Evolutionary conservation across 2,113 vertebrate genomes (phyloP).

Genomic region (Chelonoidis abingdonii): DNA sequence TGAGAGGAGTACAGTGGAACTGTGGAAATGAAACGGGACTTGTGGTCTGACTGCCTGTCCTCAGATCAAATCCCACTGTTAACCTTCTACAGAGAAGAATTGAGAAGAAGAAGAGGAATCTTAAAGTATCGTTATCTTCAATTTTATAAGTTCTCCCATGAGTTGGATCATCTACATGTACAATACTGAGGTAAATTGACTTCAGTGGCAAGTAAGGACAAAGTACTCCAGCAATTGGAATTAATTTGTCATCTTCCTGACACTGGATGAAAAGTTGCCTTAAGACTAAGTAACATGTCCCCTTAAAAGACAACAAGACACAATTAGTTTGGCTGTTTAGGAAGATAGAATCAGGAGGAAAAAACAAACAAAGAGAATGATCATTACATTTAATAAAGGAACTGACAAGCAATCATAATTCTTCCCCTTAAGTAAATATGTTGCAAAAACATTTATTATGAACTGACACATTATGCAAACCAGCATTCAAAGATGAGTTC

Average conservation of each 20-base stretch:
- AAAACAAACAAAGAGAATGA: conserved; percentile 81
- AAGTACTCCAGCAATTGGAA: not conserved
- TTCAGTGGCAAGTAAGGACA: not conserved
- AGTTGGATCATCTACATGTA: conserved; percentile 1
- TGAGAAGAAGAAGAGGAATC: not conserved
- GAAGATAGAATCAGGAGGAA: conserved; percentile 77
- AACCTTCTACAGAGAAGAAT: not conserved
- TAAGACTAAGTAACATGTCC: not conserved
- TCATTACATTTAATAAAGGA: conserved; percentile 92
- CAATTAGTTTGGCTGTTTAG: conserved; percentile 62
- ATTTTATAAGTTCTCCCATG: not conserved
- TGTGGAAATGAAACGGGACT: conserved; percentile 3
- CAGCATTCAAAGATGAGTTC: conserved; percentile 96
- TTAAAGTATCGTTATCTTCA: not conserved
- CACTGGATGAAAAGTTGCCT: conserved; percentile 34
- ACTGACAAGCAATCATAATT: conserved; percentile 93
- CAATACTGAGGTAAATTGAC: accelerated
- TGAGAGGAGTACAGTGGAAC: conserved; percentile 5
- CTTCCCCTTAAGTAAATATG: conserved; percentile 98
- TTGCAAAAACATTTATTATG: conserved; percentile 97
- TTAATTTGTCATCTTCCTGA: not conserved
- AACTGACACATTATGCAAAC: conserved; percentile 95
- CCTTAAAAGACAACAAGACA: conserved; percentile 19
- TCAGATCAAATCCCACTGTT: not conserved
- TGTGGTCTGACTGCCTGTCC: not conserved